A percentile compares a stretch with the other conserved stretches of the same genome.
phyloP scores from a whole-genome alignment of 2,797 vertebrate genomes.

The Rhodeus uyekii region DNA sequence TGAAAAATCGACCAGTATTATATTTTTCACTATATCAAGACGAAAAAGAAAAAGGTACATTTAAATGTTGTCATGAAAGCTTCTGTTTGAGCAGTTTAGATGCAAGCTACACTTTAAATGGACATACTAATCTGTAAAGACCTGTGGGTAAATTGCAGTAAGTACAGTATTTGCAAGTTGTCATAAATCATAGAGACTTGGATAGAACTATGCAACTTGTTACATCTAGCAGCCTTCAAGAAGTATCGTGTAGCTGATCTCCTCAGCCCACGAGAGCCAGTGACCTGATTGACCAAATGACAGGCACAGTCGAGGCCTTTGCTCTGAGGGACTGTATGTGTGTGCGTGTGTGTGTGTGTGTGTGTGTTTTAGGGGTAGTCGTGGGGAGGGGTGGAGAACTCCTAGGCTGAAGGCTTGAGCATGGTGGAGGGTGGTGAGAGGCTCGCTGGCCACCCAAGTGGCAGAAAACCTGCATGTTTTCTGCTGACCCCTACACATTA shows the following conservation, averaged over 20 bases:
- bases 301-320: conserved; percentile 47
- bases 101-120: not conserved
- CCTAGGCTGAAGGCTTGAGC: conserved; percentile 80
- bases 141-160: conserved; percentile 43
- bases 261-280: not conserved
- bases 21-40: not conserved
- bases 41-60: not conserved
- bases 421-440: conserved; percentile 69
- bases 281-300: conserved; percentile 45
- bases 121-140: conserved; percentile 42
- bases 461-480: conserved; percentile 83
- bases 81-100: not conserved
- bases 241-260: conserved; percentile 5
- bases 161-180: conserved; percentile 45
- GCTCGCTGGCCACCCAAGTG: conserved; percentile 86
- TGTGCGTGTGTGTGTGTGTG: conserved; percentile 53
- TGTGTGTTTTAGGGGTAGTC: conserved; percentile 60
- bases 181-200: conserved; percentile 50
- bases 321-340: conserved; percentile 52
- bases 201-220: conserved; percentile 47
- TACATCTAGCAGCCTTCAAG: conserved; percentile 30
- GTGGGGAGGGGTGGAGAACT: conserved; percentile 47
- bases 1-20: not conserved
- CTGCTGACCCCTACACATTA: conserved; percentile 89
- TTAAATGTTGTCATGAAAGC: not conserved